phyloP scores from a whole-genome alignment of 2,888 invertebrate species.

The Plebejus melissa region DNA sequence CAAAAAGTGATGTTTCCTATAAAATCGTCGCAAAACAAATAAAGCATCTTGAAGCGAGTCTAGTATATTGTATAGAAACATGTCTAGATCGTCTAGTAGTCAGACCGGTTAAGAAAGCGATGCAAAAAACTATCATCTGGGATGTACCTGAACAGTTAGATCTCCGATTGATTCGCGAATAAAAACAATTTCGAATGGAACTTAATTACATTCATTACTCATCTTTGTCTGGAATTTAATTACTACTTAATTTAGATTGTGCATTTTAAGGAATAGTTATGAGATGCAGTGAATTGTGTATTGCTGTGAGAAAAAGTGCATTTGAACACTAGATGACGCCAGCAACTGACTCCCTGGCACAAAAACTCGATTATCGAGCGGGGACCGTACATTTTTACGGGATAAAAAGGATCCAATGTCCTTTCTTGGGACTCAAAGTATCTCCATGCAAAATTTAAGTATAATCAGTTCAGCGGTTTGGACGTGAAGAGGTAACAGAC shows the following conservation, averaged over 20 bases:
- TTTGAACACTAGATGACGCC: not conserved
- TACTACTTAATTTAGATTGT: not conserved
- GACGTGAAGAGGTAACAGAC: not conserved
- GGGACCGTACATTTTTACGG: no score
- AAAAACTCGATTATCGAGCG: not conserved
- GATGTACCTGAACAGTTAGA: constrained; percentile 28
- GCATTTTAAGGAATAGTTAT: not conserved
- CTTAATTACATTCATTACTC: constrained; percentile 2
- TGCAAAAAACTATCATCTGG: constrained; percentile 37
- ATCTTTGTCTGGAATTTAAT: not conserved
- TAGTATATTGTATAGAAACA: constrained; percentile 25
- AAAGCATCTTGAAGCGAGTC: not conserved
- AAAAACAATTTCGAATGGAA: constrained; percentile 8
- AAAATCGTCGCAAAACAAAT: constrained; percentile 11
- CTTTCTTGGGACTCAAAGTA: no score
- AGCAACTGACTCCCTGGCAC: not conserved
- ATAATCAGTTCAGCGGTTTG: no score
- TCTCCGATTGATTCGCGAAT: constrained; percentile 20
- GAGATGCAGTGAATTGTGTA: not conserved
- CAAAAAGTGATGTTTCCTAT: constrained; percentile 17
- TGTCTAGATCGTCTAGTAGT: constrained; percentile 32
- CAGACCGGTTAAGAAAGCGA: constrained; percentile 39
- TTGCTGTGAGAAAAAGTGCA: no score
- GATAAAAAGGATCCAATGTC: no score
- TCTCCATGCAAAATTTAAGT: no score